Evolutionary conservation across 2,797 vertebrate genomes (phyloP).

Genomic region (Parauchenoglanis ngamensis): DNA sequence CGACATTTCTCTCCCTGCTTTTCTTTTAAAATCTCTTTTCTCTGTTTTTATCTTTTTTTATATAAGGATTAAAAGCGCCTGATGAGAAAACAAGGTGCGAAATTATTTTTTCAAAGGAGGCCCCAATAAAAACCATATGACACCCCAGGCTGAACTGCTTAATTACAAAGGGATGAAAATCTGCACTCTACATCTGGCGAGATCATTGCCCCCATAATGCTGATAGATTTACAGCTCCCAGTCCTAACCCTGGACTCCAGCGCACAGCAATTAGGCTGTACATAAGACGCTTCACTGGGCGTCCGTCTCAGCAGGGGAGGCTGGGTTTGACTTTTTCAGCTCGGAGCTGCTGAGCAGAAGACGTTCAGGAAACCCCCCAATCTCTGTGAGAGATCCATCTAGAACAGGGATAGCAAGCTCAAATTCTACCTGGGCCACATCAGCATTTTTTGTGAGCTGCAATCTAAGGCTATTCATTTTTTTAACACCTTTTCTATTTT

Average conservation of each 20-base stretch:
- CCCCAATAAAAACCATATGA: conserved; percentile 77
- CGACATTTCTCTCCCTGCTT: conserved; percentile 49
- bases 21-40: conserved; percentile 52
- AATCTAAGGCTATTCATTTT: background rate
- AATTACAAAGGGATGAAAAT: conserved; percentile 87
- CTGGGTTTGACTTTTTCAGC: conserved; percentile 61
- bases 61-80: conserved; percentile 67
- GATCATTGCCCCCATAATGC: conserved; percentile 79
- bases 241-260: conserved; percentile 70
- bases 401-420: background rate
- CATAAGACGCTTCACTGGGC: conserved; percentile 68
- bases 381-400: conserved; percentile 15
- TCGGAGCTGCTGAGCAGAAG: conserved; percentile 45
- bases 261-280: conserved; percentile 77
- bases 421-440: background rate
- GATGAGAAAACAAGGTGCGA: conserved; percentile 82
- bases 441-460: background rate
- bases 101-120: conserved; percentile 75
- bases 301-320: conserved; percentile 65
- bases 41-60: conserved; percentile 66
- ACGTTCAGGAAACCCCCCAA: conserved; percentile 49
- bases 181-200: conserved; percentile 83
- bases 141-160: conserved; percentile 78
- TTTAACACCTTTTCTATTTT: background rate
- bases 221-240: conserved; percentile 82